Evolutionary conservation across 2,797 vertebrate species (phyloP), one percentile per base, ranked within the genome.

Genomic region (Lateolabrax maculatus): DNA sequence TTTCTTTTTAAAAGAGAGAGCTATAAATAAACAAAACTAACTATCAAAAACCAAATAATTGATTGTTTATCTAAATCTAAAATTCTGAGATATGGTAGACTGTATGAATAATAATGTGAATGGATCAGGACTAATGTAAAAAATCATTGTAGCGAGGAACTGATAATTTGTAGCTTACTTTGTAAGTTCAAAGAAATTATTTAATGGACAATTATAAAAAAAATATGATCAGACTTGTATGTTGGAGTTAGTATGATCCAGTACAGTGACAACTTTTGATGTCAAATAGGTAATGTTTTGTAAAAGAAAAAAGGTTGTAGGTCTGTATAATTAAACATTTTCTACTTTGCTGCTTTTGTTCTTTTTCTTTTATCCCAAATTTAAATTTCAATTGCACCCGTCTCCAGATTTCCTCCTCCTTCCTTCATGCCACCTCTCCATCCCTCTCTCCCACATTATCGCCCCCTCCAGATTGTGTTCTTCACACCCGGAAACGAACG

Each of bases 401-500:
- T 39, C n/a, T 56, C 11, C 16, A 57, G 34, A 57, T 70, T 29
- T 13, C 27, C 41, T 19, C 10, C 10, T 9, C 11, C n/a, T n/a
- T n/a, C n/a, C 31, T 34, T 46, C 13, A 0, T 16, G 31, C 29
- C 25, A 60, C 52, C 57, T 52, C 79, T 71, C 31, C 9, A 31
- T 27, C 36, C 64, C 18, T 63, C 74, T 23, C 64, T 65, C 31
- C 31, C 23, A 53, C 75, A 46, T 66, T 36, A 60, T 60, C n/a
- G 5, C 57, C 48, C 51, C 34, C 63, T 71, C 23, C 62, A 23
- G 68, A 76, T 21, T 73, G 53, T 69, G 25, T 49, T 77, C 75
- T 61, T 68, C 77, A 70, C 73, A 56, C 73, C 65, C 62, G 39
- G 62, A 80, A 78, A 87, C 77, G 80, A 41, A 84, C 75, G n/a